phyloP scores from a whole-genome alignment of 2,797 vertebrate genomes.

The Phaenicophaeus curvirostris region DNA sequence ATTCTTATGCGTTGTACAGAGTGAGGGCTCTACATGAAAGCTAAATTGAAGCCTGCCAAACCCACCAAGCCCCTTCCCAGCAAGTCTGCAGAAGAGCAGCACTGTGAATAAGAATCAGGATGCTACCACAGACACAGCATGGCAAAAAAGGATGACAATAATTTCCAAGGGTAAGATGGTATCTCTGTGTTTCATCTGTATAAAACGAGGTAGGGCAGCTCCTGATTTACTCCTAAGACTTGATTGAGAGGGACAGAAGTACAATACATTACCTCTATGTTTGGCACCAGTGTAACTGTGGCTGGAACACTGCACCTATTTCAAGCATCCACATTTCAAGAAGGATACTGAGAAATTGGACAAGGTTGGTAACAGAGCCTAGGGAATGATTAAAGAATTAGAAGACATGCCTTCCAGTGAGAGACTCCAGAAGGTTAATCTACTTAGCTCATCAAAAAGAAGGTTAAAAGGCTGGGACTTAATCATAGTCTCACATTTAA shows the following conservation, averaged over 20 bases:
- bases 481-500: conserved; percentile 46
- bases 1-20: fast-evolving
- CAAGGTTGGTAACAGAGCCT: neutral
- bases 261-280: neutral
- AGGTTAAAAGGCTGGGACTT: conserved; percentile 41
- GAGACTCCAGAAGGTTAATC: conserved; percentile 60
- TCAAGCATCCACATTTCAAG: conserved; percentile 23
- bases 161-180: neutral
- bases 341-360: conserved; percentile 37
- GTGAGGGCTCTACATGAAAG: neutral
- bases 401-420: conserved; percentile 31
- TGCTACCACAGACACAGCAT: neutral
- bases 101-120: neutral
- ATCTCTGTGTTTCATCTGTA: neutral
- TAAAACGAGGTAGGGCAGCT: neutral
- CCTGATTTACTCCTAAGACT: neutral
- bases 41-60: neutral
- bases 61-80: neutral
- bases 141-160: neutral
- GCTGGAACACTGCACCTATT: neutral
- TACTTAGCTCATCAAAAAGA: conserved; percentile 56
- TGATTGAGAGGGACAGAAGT: neutral
- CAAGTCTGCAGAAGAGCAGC: neutral
- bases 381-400: conserved; percentile 53
- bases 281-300: neutral